phyloP scores from a whole-genome alignment of 92 coral and sea anemone genomes.

The Siderastrea siderea region DNA sequence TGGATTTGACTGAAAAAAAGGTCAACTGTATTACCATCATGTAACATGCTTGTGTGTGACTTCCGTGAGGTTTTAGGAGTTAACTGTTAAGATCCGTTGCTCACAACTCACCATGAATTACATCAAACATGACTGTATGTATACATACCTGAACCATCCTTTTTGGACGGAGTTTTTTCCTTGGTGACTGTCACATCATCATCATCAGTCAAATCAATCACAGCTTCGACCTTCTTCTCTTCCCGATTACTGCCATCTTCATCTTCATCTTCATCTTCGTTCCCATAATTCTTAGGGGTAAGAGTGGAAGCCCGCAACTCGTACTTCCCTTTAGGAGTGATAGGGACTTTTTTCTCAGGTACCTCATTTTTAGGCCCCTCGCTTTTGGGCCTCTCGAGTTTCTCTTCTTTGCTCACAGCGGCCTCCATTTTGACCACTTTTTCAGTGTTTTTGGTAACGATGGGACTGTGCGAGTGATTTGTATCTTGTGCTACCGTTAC shows the following conservation, averaged over 20 bases:
- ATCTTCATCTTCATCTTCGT: constrained; percentile 1
- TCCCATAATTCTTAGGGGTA: constrained; percentile 25
- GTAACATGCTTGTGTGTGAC: too few species aligned
- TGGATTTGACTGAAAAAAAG: too few species aligned
- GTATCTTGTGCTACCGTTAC: background rate
- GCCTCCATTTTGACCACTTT: background rate
- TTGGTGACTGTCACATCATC: background rate
- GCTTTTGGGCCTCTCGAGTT: background rate
- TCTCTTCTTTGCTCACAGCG: constrained; percentile 1
- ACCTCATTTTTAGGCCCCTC: constrained; percentile 7
- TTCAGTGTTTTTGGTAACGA: background rate
- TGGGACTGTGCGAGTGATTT: background rate
- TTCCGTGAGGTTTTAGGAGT: too few species aligned
- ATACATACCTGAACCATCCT: constrained; percentile 27
- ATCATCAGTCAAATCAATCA: constrained; percentile 74
- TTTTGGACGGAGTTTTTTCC: background rate
- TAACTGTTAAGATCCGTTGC: too few species aligned
- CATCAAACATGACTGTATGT: background rate
- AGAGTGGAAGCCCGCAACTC: constrained; percentile 45
- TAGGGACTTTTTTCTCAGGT: background rate
- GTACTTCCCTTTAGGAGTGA: constrained; percentile 30
- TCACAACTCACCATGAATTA: too few species aligned
- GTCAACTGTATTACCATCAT: too few species aligned
- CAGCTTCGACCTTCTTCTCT: constrained; percentile 42
- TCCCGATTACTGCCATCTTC: background rate